Conservation (phyloP, 2,888 invertebrate genomes). For the Aspidiotus rigidus region DNA sequence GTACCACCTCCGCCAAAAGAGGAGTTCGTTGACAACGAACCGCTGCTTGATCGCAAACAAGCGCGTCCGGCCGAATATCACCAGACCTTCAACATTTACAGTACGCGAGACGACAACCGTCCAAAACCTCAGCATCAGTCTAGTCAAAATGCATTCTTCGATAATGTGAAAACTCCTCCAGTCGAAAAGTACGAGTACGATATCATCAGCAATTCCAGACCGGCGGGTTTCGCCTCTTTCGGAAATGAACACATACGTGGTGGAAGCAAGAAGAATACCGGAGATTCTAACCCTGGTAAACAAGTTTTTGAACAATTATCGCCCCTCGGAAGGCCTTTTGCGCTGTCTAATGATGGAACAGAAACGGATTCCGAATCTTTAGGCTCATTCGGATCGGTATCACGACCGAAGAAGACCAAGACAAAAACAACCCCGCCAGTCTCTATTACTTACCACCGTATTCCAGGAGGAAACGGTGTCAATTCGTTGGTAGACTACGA, state of each 20-base stretch:
- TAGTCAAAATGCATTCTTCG: conserved; percentile 36
- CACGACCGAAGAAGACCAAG: conserved; percentile 10
- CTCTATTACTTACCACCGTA: not conserved
- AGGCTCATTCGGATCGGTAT: not conserved
- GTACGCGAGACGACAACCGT: conserved; percentile 23
- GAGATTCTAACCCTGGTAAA: conserved; percentile 35
- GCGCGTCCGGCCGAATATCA: conserved; percentile 8
- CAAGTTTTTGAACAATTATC: conserved; percentile 38
- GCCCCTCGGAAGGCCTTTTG: conserved; percentile 38
- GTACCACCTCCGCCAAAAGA: conserved; percentile 16
- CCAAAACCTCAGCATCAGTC: conserved; percentile 36
- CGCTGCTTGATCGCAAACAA: conserved; percentile 9
- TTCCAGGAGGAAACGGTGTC: conserved; percentile 1
- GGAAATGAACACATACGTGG: not conserved
- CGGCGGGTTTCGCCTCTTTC: conserved; percentile 3
- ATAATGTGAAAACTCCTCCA: conserved; percentile 14
- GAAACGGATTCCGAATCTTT: not conserved
- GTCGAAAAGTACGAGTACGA: conserved; percentile 17
- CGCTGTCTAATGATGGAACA: conserved; percentile 27
- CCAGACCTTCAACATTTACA: conserved; percentile 36
- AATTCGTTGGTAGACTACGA: conserved; percentile 21
- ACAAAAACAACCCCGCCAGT: conserved; percentile 12
- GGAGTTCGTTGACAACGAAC: conserved; percentile 15
- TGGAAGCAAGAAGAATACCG: conserved; percentile 22
- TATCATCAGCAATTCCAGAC: not conserved